Evolutionary conservation across 92 coral and sea anemone genomes (phyloP).

Genomic region (Phenganax marumi): DNA sequence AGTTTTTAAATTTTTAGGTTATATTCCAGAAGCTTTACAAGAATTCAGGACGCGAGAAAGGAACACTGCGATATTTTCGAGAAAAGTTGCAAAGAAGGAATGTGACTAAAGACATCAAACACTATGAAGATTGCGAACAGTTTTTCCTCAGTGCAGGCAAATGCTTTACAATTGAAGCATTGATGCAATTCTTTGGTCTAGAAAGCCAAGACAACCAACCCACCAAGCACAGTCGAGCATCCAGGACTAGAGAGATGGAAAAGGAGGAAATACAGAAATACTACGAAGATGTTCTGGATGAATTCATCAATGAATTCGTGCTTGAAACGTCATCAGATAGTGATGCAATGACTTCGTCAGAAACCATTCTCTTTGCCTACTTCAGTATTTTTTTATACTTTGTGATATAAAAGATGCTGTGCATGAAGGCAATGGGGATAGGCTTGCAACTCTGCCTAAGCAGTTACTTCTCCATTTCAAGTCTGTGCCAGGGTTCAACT

Average conservation of each 20-base stretch:
- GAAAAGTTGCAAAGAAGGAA: constrained; percentile 53
- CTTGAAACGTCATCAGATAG: not conserved
- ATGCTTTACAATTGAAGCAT: constrained; percentile 53
- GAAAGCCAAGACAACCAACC: constrained; percentile 42
- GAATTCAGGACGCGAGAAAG: constrained; percentile 49
- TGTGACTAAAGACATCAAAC: constrained; percentile 50
- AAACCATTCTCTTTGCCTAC: constrained; percentile 48
- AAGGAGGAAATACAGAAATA: constrained; percentile 50
- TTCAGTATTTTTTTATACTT: constrained; percentile 43
- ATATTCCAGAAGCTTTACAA: constrained; percentile 41
- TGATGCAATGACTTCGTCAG: constrained; percentile 38
- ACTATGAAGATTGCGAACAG: constrained; percentile 54
- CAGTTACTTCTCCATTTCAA: constrained; percentile 60
- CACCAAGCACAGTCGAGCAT: constrained; percentile 47
- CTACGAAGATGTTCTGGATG: constrained; percentile 19
- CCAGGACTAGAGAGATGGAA: constrained; percentile 38
- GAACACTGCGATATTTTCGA: constrained; percentile 53
- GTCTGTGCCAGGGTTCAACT: constrained; percentile 45
- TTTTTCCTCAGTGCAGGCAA: constrained; percentile 48
- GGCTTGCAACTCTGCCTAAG: constrained; percentile 60
- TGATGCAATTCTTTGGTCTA: constrained; percentile 53
- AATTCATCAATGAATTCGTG: not conserved
- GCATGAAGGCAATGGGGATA: constrained; percentile 62
- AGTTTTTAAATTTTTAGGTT: constrained; percentile 46
- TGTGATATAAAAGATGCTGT: constrained; percentile 51